These are phyloP conservation scores for Platynereis dumerilii DNA, from an alignment of 2,888 invertebrate genomes.

Conservation along the genomic window DNA sequence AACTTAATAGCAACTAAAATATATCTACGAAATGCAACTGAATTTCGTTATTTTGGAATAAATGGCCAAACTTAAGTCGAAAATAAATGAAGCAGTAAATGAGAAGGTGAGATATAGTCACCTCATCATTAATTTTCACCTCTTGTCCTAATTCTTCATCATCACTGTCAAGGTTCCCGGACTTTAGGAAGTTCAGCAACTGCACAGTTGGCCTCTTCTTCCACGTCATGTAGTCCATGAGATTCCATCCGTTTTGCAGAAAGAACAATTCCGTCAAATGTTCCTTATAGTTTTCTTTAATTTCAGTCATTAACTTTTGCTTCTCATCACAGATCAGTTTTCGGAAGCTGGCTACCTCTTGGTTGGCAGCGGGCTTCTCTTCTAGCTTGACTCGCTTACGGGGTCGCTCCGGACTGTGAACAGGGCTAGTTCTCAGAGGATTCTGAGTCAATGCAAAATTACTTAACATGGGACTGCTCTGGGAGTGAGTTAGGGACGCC, in stretches of 20 bases:
- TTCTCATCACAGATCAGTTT: constrained; percentile 48
- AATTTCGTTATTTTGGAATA: neutral
- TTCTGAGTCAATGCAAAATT: neutral
- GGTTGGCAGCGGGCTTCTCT: constrained; percentile 48
- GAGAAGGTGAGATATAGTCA: constrained; percentile 10
- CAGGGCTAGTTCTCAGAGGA: constrained; percentile 21
- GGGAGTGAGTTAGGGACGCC: neutral
- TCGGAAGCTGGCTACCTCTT: constrained; percentile 51
- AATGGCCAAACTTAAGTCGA: neutral
- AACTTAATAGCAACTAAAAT: no score
- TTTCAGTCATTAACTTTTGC: constrained; percentile 46
- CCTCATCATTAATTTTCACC: constrained; percentile 37
- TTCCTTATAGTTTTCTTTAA: constrained; percentile 61
- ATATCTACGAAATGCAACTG: neutral
- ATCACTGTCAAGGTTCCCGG: constrained; percentile 73
- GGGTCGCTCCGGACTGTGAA: constrained; percentile 27
- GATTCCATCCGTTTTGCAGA: constrained; percentile 83
- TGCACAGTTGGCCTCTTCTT: constrained; percentile 78
- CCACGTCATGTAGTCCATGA: constrained; percentile 87
- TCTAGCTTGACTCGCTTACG: constrained; percentile 54
- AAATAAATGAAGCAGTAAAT: constrained; percentile 6
- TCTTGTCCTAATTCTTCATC: constrained; percentile 64
- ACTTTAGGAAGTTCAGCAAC: constrained; percentile 77
- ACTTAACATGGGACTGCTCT: constrained; percentile 1
- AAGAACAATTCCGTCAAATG: constrained; percentile 80